These are phyloP conservation scores for Amiota communis DNA, from an alignment of 2,888 invertebrate species.

Conservation along the genomic window DNA sequence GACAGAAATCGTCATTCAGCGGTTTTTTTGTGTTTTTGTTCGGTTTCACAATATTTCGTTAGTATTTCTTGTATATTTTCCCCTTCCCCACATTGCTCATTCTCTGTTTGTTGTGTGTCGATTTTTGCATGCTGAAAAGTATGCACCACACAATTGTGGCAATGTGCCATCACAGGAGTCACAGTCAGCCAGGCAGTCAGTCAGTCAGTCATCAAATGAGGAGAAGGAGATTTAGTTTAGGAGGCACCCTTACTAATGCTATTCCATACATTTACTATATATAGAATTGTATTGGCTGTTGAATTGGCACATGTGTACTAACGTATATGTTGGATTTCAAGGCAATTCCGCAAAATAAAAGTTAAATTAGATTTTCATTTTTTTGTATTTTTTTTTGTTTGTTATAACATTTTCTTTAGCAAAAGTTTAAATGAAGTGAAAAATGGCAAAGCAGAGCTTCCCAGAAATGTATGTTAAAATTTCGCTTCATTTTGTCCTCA, in stretches of 20 bases:
- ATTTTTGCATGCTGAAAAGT: neutral
- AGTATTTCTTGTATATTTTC: neutral
- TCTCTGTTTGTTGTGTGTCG: neutral
- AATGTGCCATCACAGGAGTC: neutral
- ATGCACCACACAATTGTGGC: neutral
- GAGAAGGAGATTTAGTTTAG: neutral
- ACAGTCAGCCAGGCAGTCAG: too few species aligned
- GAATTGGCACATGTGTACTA: conserved; percentile 1
- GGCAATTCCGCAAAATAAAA: conserved; percentile 24
- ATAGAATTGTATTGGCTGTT: neutral
- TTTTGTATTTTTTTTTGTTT: neutral
- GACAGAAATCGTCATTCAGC: neutral
- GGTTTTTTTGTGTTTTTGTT: neutral
- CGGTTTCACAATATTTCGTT: neutral
- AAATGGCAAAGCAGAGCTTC: neutral
- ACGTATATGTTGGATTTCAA: conserved; percentile 13
- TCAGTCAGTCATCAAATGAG: too few species aligned
- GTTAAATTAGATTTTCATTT: conserved; percentile 22
- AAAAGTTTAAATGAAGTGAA: conserved; percentile 26
- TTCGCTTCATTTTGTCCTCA: neutral
- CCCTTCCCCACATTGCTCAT: too few species aligned
- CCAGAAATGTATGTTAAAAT: too few species aligned
- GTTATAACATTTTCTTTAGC: conserved; percentile 5
- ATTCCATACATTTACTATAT: neutral
- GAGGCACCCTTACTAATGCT: neutral